These are phyloP conservation scores for Myripristis murdjan DNA, from an alignment of 2,797 vertebrate genomes.

Conservation along the genomic window DNA sequence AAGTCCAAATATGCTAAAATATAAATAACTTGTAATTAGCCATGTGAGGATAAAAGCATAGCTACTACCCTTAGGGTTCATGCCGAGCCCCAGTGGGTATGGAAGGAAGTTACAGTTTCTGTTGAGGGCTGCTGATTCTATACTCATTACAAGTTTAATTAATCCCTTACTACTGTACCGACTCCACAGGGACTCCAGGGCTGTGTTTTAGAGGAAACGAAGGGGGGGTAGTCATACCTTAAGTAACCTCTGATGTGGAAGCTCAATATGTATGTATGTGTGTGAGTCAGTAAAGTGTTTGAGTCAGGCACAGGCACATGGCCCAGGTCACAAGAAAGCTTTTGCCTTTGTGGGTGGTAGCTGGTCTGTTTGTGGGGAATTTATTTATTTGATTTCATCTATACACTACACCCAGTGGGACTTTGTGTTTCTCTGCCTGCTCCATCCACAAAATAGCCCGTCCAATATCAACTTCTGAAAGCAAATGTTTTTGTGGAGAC, in stretches of 20 bases:
- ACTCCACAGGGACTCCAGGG: slow-evolving; percentile 63
- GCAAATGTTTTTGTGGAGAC: slow-evolving; percentile 43
- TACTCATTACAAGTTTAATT: slow-evolving; percentile 82
- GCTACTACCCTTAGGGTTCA: slow-evolving; percentile 57
- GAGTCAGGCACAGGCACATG: slow-evolving; percentile 40
- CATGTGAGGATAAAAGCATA: slow-evolving; percentile 76
- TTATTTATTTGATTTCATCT: slow-evolving; percentile 44
- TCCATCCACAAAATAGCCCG: slow-evolving; percentile 42
- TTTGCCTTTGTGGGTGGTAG: slow-evolving; percentile 38
- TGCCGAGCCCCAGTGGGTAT: slow-evolving; percentile 62
- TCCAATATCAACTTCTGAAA: slow-evolving; percentile 60
- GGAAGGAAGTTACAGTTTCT: slow-evolving; percentile 67
- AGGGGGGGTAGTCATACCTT: slow-evolving; percentile 56
- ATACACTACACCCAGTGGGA: slow-evolving; percentile 26
- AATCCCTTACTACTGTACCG: slow-evolving; percentile 77
- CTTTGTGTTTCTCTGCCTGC: slow-evolving; percentile 26
- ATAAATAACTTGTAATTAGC: slow-evolving; percentile 79
- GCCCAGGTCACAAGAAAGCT: slow-evolving; percentile 37
- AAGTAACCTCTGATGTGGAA: slow-evolving; percentile 68
- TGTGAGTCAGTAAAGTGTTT: slow-evolving; percentile 31
- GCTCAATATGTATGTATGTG: slow-evolving; percentile 17
- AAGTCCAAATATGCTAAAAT: slow-evolving; percentile 61
- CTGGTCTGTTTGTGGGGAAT: slow-evolving; percentile 40
- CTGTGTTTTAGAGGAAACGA: slow-evolving; percentile 65
- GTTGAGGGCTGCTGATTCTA: slow-evolving; percentile 65